These are phyloP conservation scores for Syngnathus floridae DNA, from an alignment of 2,113 vertebrate genomes.

Conservation along the genomic window DNA sequence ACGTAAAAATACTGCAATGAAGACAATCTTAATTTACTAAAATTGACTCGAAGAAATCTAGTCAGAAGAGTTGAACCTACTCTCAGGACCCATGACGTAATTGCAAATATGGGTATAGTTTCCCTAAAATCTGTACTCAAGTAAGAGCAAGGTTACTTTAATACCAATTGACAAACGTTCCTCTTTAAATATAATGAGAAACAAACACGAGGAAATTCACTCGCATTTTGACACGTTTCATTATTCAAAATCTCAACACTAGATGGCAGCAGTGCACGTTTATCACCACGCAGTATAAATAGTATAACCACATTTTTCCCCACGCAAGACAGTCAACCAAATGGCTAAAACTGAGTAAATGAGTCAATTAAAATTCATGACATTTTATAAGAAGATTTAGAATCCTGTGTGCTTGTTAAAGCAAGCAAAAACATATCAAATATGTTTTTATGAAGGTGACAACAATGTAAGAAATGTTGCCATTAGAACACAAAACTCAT, in stretches of 20 bases:
- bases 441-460: not conserved
- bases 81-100: too few species aligned
- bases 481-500: slow-evolving; percentile 5
- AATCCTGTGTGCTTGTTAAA: not conserved
- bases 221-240: too few species aligned
- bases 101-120: too few species aligned
- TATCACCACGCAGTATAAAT: not conserved
- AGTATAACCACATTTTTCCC: not conserved
- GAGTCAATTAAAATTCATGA: not conserved
- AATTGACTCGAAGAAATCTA: too few species aligned
- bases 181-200: too few species aligned
- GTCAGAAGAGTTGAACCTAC: too few species aligned
- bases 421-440: not conserved
- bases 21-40: too few species aligned
- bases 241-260: not conserved
- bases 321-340: not conserved
- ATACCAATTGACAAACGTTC: too few species aligned
- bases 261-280: not conserved
- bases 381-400: not conserved
- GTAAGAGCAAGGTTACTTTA: too few species aligned
- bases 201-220: too few species aligned
- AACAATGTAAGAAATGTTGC: not conserved
- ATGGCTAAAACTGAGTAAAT: not conserved
- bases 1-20: not conserved
- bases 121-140: too few species aligned